Evolutionary conservation across 1,140 invertebrate species (phyloP), one percentile per base, ranked within the genome.

Genomic region (Hylyphantes graminicola): DNA sequence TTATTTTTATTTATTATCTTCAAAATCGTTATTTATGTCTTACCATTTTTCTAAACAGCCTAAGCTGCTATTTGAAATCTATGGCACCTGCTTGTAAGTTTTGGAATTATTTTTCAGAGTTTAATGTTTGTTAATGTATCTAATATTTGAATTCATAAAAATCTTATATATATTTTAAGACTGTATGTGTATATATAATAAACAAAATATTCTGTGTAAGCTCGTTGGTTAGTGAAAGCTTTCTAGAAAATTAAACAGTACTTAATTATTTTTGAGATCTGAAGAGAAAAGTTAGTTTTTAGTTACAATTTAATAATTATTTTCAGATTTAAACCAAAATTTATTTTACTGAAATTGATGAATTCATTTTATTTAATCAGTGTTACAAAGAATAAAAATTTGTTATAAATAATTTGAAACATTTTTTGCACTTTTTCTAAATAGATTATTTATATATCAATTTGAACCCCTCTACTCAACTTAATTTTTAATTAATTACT

Each of bases 51-150:
- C 54, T 67, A 15, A 78, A 11, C 51, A 63, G 15, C 61, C 19
- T 54, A 48, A 65, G 35, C 48, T 19, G 67, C 54, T 74, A 74
- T 74, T 74, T 74, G 53, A 73, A 64, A n/a, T 81, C 64, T 73
- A 51, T 63, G 59, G 68, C 35, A 70, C 19, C 51, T 21, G 55
- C 12, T 51, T 80, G 67, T 80, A 57, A 83, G 57, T 83, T 74
- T 65, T 83, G 68, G 51, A 67, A 67, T 65, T 64, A 35, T 53
- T 78, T 78, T 83, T 74, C 57, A 83, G 70, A 83, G 80, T 83
- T 83, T 83, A 81, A 83, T 63, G 80, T 55, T 17, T 59, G 80
- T 83, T 83, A 65, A 51, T 83, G 79, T 83, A 65, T 73, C 63
- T 63, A 81, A 64, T 81, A n/a, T 59, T 72, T 73, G 48, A 64